Conservation (phyloP, 92 coral and sea anemone genomes). For the Palythoa caribaeorum region DNA sequence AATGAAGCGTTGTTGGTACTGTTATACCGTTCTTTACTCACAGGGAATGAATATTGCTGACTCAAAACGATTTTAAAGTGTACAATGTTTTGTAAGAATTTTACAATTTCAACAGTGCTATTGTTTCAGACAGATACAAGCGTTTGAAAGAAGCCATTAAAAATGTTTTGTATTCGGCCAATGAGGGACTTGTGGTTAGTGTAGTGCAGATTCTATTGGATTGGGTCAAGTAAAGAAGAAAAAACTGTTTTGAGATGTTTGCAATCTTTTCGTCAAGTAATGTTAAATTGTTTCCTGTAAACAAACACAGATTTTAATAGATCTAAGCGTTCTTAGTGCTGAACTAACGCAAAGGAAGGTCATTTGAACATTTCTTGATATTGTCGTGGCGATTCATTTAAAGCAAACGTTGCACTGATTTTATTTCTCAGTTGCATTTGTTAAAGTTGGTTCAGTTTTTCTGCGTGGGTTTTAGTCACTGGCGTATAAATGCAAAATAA, state of each 20-base stretch:
- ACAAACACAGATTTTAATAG: background rate
- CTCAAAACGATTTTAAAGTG: background rate
- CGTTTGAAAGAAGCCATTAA: background rate
- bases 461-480: background rate
- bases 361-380: background rate
- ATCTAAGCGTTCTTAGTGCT: background rate
- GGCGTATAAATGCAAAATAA: slow-evolving; percentile 38
- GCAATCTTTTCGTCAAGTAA: background rate
- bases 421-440: background rate
- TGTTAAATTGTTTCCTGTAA: background rate
- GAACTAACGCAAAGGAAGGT: background rate
- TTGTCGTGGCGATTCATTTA: too few species aligned
- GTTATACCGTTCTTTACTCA: background rate
- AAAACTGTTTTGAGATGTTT: background rate
- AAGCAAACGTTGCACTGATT: background rate
- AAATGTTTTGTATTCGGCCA: background rate
- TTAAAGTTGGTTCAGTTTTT: background rate
- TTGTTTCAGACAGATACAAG: background rate
- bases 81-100: background rate
- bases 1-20: background rate
- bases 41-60: background rate
- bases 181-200: slow-evolving; percentile 14
- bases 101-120: background rate
- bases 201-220: background rate
- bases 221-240: background rate